These are phyloP conservation scores for Chrysodeixis includens DNA, from an alignment of 2,888 invertebrate genomes.

Conservation along the genomic window DNA sequence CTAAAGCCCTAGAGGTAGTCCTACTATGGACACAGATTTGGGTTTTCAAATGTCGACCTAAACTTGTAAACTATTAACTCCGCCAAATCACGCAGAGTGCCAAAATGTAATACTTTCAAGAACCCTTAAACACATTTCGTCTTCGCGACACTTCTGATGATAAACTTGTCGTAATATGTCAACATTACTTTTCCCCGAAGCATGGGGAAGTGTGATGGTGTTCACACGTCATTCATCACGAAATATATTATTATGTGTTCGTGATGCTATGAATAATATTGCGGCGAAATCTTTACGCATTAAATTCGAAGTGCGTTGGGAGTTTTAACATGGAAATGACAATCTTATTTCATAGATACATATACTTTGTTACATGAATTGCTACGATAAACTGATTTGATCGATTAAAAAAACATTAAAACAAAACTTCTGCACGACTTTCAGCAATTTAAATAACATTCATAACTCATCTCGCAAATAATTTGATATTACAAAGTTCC, in stretches of 20 bases:
- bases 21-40: too few species aligned
- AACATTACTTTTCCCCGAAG: slow-evolving; percentile 23
- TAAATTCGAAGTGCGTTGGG: background rate
- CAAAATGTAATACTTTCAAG: background rate
- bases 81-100: background rate
- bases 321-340: too few species aligned
- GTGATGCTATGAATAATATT: background rate
- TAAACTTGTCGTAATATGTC: slow-evolving; percentile 16
- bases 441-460: background rate
- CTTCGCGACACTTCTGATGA: slow-evolving; percentile 17
- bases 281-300: background rate
- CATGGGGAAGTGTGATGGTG: slow-evolving; percentile 23
- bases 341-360: too few species aligned
- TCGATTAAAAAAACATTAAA: background rate
- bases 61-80: too few species aligned
- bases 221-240: background rate
- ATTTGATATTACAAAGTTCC: background rate
- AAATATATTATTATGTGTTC: background rate
- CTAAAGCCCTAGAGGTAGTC: too few species aligned
- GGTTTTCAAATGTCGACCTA: too few species aligned
- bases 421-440: background rate
- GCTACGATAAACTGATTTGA: too few species aligned
- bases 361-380: too few species aligned
- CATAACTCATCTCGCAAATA: background rate
- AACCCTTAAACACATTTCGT: background rate